These are phyloP conservation scores for Pandemis heparana DNA, from an alignment of 2,888 invertebrate species.

Conservation along the genomic window DNA sequence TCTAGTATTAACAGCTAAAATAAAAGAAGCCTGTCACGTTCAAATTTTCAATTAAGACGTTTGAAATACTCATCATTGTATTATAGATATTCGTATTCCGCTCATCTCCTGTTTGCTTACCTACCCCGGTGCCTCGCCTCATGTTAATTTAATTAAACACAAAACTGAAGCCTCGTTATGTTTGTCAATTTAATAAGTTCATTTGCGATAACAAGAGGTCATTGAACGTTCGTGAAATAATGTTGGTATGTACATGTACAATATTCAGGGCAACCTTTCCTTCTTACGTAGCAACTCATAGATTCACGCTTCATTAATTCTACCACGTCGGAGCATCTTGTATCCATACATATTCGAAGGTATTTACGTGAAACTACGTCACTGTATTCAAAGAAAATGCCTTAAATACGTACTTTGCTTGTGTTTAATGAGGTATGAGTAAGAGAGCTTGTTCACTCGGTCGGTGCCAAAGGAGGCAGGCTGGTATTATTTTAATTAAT, in stretches of 20 bases:
- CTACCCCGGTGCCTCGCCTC: neutral
- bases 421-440: slow-evolving; percentile 2
- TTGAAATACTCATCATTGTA: too few species aligned
- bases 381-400: neutral
- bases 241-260: neutral
- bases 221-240: slow-evolving; percentile 17
- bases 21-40: too few species aligned
- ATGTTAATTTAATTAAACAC: neutral
- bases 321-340: neutral
- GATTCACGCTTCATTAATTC: slow-evolving; percentile 24
- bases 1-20: too few species aligned
- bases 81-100: too few species aligned
- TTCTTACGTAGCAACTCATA: slow-evolving; percentile 20
- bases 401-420: slow-evolving; percentile 12
- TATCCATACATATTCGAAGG: slow-evolving; percentile 34
- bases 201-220: slow-evolving; percentile 14
- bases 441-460: neutral
- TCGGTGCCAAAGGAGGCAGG: neutral
- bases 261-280: slow-evolving; percentile 17
- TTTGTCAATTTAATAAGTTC: neutral
- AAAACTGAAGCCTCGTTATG: slow-evolving; percentile 4
- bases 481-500: neutral
- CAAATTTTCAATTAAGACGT: too few species aligned
- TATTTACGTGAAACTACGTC: slow-evolving; percentile 1
- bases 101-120: too few species aligned